phyloP scores from a whole-genome alignment of 2,797 vertebrate species.

The Nyctibius grandis region DNA sequence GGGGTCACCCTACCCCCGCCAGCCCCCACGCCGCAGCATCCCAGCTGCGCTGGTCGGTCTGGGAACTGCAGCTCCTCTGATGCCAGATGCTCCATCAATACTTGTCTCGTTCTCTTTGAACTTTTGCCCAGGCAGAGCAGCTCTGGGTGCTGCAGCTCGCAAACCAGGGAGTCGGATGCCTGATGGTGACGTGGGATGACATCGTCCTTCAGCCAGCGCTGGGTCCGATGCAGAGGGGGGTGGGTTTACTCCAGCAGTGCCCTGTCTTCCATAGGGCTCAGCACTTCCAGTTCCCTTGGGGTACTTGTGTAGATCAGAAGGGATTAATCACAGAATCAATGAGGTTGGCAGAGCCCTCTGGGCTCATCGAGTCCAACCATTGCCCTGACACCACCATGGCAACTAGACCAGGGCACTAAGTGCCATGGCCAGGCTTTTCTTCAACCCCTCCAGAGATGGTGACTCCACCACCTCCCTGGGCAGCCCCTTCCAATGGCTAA shows the following conservation, averaged over 20 bases:
- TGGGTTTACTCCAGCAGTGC: not conserved
- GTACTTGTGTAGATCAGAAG: too few relatives aligned
- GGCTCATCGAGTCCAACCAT: too few relatives aligned
- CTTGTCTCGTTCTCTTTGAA: not conserved
- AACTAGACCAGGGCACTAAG: too few relatives aligned
- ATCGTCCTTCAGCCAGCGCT: not conserved
- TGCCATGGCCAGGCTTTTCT: too few relatives aligned
- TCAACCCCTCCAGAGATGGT: too few relatives aligned
- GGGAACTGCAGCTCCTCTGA: not conserved
- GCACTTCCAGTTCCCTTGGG: not conserved
- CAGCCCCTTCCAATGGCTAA: too few relatives aligned
- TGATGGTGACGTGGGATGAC: not conserved
- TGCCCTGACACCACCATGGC: too few relatives aligned
- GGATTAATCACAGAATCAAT: too few relatives aligned
- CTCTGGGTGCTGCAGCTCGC: not conserved
- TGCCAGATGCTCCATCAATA: not conserved
- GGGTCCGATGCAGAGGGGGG: not conserved
- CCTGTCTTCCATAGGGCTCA: too few relatives aligned
- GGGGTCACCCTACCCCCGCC: not conserved
- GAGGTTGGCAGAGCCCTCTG: too few relatives aligned
- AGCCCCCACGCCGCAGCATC: not conserved
- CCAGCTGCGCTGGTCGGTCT: not conserved
- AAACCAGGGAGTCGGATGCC: rapidly evolving
- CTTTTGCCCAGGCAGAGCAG: not conserved
- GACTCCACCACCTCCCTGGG: too few relatives aligned